Conservation (phyloP, 2,113 vertebrate genomes). For the Antechinus flavipes region DNA sequence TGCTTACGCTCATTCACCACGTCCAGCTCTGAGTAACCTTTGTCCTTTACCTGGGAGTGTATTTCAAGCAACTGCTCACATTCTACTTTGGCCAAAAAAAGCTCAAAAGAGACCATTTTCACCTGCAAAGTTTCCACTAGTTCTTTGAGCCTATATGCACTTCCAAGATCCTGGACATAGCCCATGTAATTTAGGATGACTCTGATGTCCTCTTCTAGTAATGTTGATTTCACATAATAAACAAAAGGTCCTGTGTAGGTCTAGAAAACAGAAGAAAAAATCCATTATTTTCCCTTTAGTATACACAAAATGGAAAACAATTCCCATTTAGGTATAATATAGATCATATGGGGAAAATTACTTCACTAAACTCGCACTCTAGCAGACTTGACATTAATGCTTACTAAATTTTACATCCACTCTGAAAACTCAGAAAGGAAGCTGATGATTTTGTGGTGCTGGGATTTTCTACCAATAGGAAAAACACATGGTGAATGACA, state of each 20-base stretch:
- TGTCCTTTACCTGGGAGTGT: conserved; percentile 93
- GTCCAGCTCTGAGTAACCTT: conserved; percentile 91
- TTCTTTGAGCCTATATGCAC: conserved; percentile 89
- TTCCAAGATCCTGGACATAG: conserved; percentile 92
- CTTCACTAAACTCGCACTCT: fast-evolving
- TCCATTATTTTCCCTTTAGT: neutral
- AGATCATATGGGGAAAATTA: fast-evolving
- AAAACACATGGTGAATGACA: fast-evolving
- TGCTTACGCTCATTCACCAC: conserved; percentile 90
- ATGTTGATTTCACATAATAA: conserved; percentile 94
- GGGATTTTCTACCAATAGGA: neutral
- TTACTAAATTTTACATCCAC: fast-evolving
- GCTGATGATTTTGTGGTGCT: neutral
- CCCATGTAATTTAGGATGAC: conserved; percentile 93
- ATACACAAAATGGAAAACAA: neutral
- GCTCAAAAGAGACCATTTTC: conserved; percentile 93
- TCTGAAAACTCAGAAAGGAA: neutral
- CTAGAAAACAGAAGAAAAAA: conserved; percentile 79
- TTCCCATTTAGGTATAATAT: fast-evolving
- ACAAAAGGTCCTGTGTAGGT: conserved; percentile 98
- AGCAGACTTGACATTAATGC: neutral
- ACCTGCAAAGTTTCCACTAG: conserved; percentile 87
- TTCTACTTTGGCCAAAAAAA: conserved; percentile 95
- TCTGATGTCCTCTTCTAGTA: conserved; percentile 92
- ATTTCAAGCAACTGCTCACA: conserved; percentile 95